Conservation (phyloP, 2,888 invertebrate species). For the Drosophila fungiperda region DNA sequence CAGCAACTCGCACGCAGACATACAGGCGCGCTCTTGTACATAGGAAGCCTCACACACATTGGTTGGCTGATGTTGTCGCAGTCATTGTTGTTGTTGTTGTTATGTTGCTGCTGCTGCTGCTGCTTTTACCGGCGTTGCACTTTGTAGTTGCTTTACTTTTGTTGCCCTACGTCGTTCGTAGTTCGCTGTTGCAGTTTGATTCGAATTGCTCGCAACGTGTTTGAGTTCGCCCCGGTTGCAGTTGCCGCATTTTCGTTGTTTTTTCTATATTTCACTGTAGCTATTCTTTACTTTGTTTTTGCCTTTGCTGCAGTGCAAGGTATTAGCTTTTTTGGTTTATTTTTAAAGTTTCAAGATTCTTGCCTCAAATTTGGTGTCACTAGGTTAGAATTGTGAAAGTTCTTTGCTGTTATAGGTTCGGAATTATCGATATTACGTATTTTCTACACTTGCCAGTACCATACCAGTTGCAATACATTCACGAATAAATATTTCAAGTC, state of each 20-base stretch:
- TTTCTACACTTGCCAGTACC: background rate
- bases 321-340: constrained; percentile 2
- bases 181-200: constrained; percentile 43
- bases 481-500: background rate
- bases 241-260: constrained; percentile 42
- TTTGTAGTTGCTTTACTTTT: constrained; percentile 55
- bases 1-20: constrained; percentile 46
- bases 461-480: background rate
- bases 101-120: constrained; percentile 32
- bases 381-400: background rate
- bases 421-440: background rate
- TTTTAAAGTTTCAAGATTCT: background rate
- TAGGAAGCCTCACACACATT: constrained; percentile 79
- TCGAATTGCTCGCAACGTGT: constrained; percentile 50
- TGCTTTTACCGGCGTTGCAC: constrained; percentile 55
- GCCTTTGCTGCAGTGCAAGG: constrained; percentile 7
- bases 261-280: background rate
- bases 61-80: constrained; percentile 53
- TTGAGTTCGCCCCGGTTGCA: constrained; percentile 47
- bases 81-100: constrained; percentile 20
- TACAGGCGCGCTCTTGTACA: constrained; percentile 68
- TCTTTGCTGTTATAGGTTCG: background rate
- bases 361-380: background rate
- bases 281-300: background rate
- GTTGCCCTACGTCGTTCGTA: constrained; percentile 21